Evolutionary conservation across 2,113 vertebrate species (phyloP).

Genomic region (Aepyceros melampus): DNA sequence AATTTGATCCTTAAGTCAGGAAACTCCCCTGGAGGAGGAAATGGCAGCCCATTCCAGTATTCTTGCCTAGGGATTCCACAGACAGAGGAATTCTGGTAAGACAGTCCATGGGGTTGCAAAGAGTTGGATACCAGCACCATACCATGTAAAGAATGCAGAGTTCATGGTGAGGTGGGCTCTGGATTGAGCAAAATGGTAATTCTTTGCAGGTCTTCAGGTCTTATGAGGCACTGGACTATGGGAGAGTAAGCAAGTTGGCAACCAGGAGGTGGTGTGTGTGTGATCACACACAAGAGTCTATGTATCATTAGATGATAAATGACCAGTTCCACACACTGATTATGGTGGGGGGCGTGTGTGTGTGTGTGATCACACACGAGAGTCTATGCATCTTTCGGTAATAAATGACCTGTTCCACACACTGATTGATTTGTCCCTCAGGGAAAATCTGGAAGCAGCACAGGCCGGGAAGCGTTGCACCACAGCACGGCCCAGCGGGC

Average conservation of each 20-base stretch:
- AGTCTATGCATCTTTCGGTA: accelerated
- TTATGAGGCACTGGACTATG: neutral
- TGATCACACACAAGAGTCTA: neutral
- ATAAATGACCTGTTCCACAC: neutral
- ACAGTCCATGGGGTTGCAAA: neutral
- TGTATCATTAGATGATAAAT: no score
- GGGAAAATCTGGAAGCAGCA: neutral
- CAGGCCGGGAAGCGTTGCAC: accelerated
- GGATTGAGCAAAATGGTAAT: neutral
- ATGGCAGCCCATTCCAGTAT: neutral
- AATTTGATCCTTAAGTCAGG: neutral
- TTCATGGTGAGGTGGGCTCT: neutral
- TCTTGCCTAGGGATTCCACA: neutral
- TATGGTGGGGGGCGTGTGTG: no score
- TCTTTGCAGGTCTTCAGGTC: neutral
- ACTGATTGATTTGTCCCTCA: neutral
- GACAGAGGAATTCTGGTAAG: neutral
- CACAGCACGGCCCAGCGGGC: accelerated
- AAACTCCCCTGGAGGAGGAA: neutral
- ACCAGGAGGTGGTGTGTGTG: neutral
- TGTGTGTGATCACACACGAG: neutral
- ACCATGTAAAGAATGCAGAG: neutral
- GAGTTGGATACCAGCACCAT: neutral
- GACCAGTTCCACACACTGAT: no score
- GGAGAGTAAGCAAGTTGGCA: neutral